These are phyloP conservation scores for Noctua fimbriata DNA, from an alignment of 2,888 invertebrate species.

Conservation along the genomic window DNA sequence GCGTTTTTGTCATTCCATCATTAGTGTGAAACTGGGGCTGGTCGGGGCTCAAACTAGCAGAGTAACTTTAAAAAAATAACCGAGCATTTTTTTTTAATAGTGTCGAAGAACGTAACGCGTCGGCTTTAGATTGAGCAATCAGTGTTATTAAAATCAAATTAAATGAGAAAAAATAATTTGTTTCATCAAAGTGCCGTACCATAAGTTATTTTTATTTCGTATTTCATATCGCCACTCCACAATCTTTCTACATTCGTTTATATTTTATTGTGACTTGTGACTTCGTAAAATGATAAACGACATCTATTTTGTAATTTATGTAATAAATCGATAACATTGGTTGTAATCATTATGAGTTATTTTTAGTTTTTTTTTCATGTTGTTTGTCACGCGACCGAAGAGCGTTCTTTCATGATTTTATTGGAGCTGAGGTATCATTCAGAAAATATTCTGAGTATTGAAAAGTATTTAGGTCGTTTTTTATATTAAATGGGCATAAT, in stretches of 20 bases:
- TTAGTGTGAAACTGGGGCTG: neutral
- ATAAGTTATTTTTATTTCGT: constrained; percentile 27
- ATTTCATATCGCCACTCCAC: constrained; percentile 8
- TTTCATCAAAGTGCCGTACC: neutral
- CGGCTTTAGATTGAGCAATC: constrained; percentile 34
- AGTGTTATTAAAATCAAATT: constrained; percentile 56
- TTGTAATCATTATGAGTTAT: constrained; percentile 28
- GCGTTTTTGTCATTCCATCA: neutral
- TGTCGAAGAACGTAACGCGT: constrained; percentile 2
- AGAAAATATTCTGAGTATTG: neutral
- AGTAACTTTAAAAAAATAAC: neutral
- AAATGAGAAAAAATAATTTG: constrained; percentile 18
- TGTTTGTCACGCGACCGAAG: constrained; percentile 4
- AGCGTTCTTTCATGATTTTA: neutral
- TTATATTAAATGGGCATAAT: no score
- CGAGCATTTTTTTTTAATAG: constrained; percentile 16
- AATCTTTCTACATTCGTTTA: constrained; percentile 17
- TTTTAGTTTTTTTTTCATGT: constrained; percentile 24
- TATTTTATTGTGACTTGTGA: constrained; percentile 42
- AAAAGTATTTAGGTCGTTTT: neutral
- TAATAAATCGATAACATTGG: constrained; percentile 37
- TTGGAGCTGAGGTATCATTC: neutral
- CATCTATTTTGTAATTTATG: constrained; percentile 16
- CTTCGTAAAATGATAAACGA: constrained; percentile 54
- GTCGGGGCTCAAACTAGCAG: neutral